Evolutionary conservation across 2,113 vertebrate species (phyloP).

Genomic region (Thryonomys swinderianus): DNA sequence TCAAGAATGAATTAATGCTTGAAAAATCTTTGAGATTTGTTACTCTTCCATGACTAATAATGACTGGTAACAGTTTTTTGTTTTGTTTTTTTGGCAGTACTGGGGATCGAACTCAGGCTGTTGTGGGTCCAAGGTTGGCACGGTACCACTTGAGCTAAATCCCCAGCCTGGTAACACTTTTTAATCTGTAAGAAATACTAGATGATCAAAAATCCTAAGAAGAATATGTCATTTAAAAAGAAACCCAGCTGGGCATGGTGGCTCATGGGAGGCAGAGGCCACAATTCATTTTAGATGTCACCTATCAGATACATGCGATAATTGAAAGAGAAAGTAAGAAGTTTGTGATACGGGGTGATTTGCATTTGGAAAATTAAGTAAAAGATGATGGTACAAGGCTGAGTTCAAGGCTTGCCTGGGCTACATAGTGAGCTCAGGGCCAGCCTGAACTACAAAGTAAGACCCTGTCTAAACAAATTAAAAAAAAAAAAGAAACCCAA

Average conservation of each 20-base stretch:
- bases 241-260: too few relatives aligned
- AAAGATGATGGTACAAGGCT: conserved; percentile 40
- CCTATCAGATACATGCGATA: conserved; percentile 11
- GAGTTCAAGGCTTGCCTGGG: too few relatives aligned
- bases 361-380: conserved; percentile 58
- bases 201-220: conserved; percentile 13
- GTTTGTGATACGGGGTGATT: not conserved
- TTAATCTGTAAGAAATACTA: not conserved
- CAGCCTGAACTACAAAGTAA: too few relatives aligned
- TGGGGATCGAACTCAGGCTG: too few relatives aligned
- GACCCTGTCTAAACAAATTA: too few relatives aligned
- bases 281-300: not conserved
- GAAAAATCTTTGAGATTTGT: conserved; percentile 41
- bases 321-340: conserved; percentile 68
- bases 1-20: conserved; percentile 16
- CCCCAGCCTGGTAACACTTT: not conserved
- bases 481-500: too few relatives aligned
- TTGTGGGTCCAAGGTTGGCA: too few relatives aligned
- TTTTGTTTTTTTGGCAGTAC: too few relatives aligned
- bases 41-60: conserved; percentile 4
- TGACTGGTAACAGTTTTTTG: not conserved
- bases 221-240: not conserved
- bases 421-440: too few relatives aligned
- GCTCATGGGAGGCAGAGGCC: too few relatives aligned
- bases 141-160: too few relatives aligned